A percentile compares a stretch with the other conserved stretches of the same genome.
Conservation (phyloP, 1,140 invertebrate species). For the Hypsibius dujardini region DNA sequence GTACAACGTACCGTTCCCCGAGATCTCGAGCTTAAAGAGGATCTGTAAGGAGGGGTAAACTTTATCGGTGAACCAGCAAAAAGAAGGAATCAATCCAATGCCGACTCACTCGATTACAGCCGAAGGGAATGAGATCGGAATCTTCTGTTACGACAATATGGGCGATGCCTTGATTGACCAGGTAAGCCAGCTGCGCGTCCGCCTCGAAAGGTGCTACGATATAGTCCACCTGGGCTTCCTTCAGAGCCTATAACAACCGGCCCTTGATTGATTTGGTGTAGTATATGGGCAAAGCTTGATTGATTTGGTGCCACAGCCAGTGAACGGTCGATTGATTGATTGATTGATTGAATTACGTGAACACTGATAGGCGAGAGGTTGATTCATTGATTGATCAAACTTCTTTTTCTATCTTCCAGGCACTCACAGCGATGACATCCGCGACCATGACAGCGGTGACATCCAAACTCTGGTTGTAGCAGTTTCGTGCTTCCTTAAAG, state of each 20-base stretch:
- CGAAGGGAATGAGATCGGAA: constrained; percentile 88
- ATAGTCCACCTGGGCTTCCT: constrained; percentile 63
- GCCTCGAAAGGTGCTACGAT: constrained; percentile 98
- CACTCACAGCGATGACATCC: constrained; percentile 39
- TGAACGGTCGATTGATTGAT: too few relatives aligned
- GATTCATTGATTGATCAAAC: constrained; percentile 2
- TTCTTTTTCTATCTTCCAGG: constrained; percentile 20
- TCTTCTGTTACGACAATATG: constrained; percentile 92
- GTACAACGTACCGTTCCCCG: constrained; percentile 57
- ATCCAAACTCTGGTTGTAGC: constrained; percentile 64
- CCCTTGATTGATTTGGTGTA: too few relatives aligned
- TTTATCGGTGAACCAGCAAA: constrained; percentile 16
- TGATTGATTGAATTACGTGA: too few relatives aligned
- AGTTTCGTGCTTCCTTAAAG: constrained; percentile 56
- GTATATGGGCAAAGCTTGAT: too few relatives aligned
- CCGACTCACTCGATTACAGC: constrained; percentile 58
- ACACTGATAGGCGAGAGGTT: not conserved
- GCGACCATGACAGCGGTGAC: constrained; percentile 79
- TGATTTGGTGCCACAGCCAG: too few relatives aligned
- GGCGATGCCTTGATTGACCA: constrained; percentile 62
- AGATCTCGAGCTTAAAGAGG: constrained; percentile 77
- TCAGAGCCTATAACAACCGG: constrained; percentile 49
- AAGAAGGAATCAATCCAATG: not conserved
- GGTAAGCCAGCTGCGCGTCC: constrained; percentile 87
- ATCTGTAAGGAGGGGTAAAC: constrained; percentile 39